phyloP scores from a whole-genome alignment of 2,888 invertebrate species.

The Scaptodrosophila latifasciaeformis region DNA sequence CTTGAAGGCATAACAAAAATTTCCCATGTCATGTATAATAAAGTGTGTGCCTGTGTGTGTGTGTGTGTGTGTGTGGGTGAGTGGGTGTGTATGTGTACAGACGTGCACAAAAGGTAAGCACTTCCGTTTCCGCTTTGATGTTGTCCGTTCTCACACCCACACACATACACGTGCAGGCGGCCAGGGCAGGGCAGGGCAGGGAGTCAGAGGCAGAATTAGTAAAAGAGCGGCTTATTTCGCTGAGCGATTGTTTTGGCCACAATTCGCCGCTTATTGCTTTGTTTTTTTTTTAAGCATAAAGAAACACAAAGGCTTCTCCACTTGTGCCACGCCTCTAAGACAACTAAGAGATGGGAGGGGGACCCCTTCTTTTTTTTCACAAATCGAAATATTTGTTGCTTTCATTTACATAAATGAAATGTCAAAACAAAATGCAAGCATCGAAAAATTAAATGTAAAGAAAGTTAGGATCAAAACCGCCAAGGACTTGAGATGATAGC shows the following conservation, averaged over 20 bases:
- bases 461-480: too few relatives aligned
- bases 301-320: too few relatives aligned
- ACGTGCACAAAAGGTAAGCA: constrained; percentile 54
- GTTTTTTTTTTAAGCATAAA: constrained; percentile 65
- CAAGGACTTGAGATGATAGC: too few relatives aligned
- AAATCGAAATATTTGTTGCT: too few relatives aligned
- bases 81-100: constrained; percentile 17
- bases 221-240: too few relatives aligned
- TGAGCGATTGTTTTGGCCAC: too few relatives aligned
- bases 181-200: too few relatives aligned
- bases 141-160: constrained; percentile 27
- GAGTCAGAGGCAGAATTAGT: too few relatives aligned
- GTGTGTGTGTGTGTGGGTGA: constrained; percentile 7
- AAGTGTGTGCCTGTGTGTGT: constrained; percentile 12
- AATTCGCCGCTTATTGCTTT: too few relatives aligned
- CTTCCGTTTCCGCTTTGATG: constrained; percentile 65
- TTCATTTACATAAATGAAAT: constrained; percentile 61
- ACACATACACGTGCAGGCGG: neutral
- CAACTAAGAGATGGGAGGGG: too few relatives aligned
- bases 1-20: constrained; percentile 46
- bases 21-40: constrained; percentile 46
- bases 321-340: too few relatives aligned
- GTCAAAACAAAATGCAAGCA: constrained; percentile 54
- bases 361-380: too few relatives aligned
- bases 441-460: constrained; percentile 30